Evolutionary conservation across 2,113 vertebrate species (phyloP).

Genomic region (Hypocryptadius cinnamomeus): DNA sequence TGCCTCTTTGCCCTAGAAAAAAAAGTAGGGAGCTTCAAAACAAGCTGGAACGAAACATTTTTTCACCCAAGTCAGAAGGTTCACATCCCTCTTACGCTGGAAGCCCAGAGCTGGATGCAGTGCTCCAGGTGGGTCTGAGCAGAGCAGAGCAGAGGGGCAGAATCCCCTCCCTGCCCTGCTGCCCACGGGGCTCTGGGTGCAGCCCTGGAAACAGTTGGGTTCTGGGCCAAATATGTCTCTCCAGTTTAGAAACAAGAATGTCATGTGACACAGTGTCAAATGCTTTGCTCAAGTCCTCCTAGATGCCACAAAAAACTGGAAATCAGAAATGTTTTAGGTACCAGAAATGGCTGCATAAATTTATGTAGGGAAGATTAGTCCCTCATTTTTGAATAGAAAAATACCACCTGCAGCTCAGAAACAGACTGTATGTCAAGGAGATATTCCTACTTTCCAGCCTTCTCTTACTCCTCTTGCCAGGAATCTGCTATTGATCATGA

Average conservation of each 20-base stretch:
- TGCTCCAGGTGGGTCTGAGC: not conserved
- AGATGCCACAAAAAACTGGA: not conserved
- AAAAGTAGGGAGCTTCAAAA: not conserved
- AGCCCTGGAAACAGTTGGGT: not conserved
- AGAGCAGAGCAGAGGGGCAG: not conserved
- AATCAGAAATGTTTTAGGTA: not conserved
- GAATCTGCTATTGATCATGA: not conserved
- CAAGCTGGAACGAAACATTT: not conserved
- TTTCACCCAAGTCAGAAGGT: not conserved
- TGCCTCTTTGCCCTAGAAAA: not conserved
- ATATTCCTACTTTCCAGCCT: not conserved
- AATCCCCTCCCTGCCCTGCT: not conserved
- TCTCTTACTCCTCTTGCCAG: not conserved
- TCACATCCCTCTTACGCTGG: not conserved
- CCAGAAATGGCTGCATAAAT: not conserved
- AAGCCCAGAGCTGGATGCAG: not conserved
- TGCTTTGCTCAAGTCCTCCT: not conserved
- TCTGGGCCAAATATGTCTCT: not conserved
- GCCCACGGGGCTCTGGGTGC: accelerated
- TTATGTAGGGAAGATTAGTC: not conserved
- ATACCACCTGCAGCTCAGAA: not conserved
- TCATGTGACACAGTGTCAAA: not conserved
- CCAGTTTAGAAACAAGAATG: not conserved
- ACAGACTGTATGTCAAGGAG: not conserved
- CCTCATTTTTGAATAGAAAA: not conserved